Evolutionary conservation across 1,140 invertebrate genomes (phyloP), one percentile per base, ranked within the genome.

Genomic region (Scaptomyza pallida): DNA sequence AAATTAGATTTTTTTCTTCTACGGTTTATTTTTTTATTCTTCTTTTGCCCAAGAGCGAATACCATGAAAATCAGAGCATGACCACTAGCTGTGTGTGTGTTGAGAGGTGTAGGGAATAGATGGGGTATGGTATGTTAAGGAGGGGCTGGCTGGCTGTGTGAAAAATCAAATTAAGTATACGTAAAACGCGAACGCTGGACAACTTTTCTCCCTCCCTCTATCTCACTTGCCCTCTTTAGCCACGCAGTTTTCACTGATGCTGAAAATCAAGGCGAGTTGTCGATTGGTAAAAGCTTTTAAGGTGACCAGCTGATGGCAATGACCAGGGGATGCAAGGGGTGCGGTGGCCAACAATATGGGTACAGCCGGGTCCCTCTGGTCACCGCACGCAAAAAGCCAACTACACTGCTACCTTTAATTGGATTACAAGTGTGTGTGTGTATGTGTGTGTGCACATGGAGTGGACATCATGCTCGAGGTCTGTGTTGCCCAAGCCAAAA

Each of bases 101-200:
- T 68, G 50, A n/a, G 45, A 52, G 37, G 48, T 41, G 64, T 3
- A 30, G 72, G 41, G 57, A 40, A 35, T n/a, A n/a, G n/a, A n/a
- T 16, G 55, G 19, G 10, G 43, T 16, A 4, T 33, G 60, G 37
- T 51, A 41, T 61, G 21, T 41, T 61, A 51, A 44, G 15, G 56
- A 33, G 68, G 47, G 23, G 26, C 26, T 30, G 26, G 6, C 41
- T 63, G 55, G 51, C 72, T 80, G 81, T 86, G 78, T 86, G 82
- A 88, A 86, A 86, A 86, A 86, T 86, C 82, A 86, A 86, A 86
- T 86, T 88, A 88, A 82, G 80, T 86, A 85, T 86, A 85, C 81
- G 81, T 86, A 86, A 79, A 85, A 86, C 80, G 80, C 80, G 80
- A 83, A 71, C 59, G 57, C 55, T 48, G 65, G 23, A 26, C 23